Evolutionary conservation across 1,140 invertebrate genomes (phyloP), one percentile per base, ranked within the genome.

Genomic region (Bactericera cockerelli): DNA sequence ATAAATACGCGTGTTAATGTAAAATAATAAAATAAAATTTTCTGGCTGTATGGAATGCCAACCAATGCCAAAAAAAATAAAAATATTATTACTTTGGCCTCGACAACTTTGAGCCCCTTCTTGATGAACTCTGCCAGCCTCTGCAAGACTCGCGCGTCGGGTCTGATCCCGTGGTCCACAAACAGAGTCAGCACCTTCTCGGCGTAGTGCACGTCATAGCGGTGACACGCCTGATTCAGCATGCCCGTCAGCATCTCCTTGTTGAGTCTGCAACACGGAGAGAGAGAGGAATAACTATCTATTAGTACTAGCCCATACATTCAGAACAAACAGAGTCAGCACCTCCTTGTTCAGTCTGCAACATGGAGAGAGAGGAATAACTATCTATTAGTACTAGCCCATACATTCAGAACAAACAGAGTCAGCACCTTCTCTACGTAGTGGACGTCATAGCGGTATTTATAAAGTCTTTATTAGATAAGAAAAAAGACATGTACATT

Each of bases 221-320:
- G 6, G 22, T 49, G n/a, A 63, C 76, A 79, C 4, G 81, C 84
- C 64, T 80, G 76, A 1, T 72, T 70, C 1, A 90, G 61, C 67
- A 92, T 74, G 16, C 81, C 76, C 19, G 81, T 82, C 25, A 88
- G 68, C 39, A 91, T 84, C 70, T 82, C 74, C 58, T 75, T 71
- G 71, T 89, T 90, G 42, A 87, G 73, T 59, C 77, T 78, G 65
- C 67, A 76, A 76, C n/a, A n/a, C n/a, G n/a, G n/a, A 60, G 56
- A 63, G 57, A 56, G 64, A 63, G n/a, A 21, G 49, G 49, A 57
- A 54, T 55, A n/a, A n/a, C n/a, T n/a, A n/a, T 56, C 33, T 16
- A 26, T n/a, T n/a, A n/a, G n/a, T n/a, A n/a, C n/a, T n/a, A n/a
- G n/a, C n/a, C n/a, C n/a, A n/a, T n/a, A n/a, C n/a, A n/a, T n/a